Base-by-base conservation (phyloP, 2,888 invertebrate genomes). In the Drosophila lacicola region DNA sequence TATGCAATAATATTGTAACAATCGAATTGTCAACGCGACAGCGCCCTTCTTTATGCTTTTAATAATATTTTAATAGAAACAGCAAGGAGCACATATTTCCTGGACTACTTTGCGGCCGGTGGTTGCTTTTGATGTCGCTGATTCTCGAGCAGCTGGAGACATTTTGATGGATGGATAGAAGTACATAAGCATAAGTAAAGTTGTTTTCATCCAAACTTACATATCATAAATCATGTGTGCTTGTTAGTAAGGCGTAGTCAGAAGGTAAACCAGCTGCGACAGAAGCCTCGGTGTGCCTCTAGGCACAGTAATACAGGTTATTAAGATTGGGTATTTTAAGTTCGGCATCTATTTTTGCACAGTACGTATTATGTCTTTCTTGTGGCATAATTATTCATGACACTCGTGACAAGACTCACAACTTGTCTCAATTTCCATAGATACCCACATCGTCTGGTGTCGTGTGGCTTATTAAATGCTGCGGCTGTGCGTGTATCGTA, bases 61-160 rank as follows among this genome's bases (percentile, higher is more conserved):
- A 81, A 80, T 81, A 80, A 80, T 81, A 80, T 81, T 81, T 81
- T 80, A 78, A 82, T 78, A 81, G 64, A 79, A 82, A 69, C 78
- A 78, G 71, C 56, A 63, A 57, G 42, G 42, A 63, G 55, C 61
- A 58, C 50, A 68, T 66, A 62, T 67, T 58, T 54, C 33, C 42
- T 37, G 44, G 39, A 58, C 62, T 61, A 47, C 56, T 70, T 73
- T 70, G 50, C 10, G 53, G 33, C 42, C 44, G 66, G 69, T 72
- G 67, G 66, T 73, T 74, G 62, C 76, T 74, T 80, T 72, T 80
- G 75, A 78, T 80, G 74, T 74, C 10, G 25, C 33, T 33, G 62
- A 44, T 49, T 57, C 44, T 53, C 49, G 33, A 50, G 58, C 77
- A 73, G 77, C 64, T 69, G 56, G 66, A 80, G 61, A 65, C 54